A percentile compares a stretch with the other conserved stretches of the same genome.
Conservation (phyloP, 2,797 vertebrate species). For the Arctocebus calabarensis region DNA sequence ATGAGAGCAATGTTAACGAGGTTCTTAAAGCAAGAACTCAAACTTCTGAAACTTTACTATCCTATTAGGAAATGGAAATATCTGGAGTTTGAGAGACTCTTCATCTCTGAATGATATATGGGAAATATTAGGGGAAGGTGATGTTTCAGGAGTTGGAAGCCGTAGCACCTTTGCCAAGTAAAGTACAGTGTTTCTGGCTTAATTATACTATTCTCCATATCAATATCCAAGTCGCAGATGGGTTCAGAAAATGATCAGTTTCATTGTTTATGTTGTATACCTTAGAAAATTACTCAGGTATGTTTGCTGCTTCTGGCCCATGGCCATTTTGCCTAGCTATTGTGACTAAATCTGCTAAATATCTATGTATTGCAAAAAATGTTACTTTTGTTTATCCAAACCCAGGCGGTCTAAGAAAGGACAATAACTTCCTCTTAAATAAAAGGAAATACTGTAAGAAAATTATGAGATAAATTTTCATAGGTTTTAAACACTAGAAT, state of each 20-base stretch:
- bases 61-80: not conserved
- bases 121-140: not conserved
- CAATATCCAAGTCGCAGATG: not conserved
- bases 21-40: not conserved
- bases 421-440: not conserved
- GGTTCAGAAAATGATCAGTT: not conserved
- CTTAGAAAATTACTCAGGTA: not conserved
- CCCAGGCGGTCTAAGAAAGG: not conserved
- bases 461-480: not conserved
- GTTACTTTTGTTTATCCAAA: not conserved
- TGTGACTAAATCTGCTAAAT: not conserved
- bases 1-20: not conserved
- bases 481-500: not conserved
- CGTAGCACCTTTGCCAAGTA: not conserved
- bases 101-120: not conserved
- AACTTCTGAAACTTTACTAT: not conserved
- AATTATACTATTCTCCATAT: not conserved
- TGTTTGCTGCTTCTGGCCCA: not conserved
- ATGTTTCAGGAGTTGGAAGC: not conserved
- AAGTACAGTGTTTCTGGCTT: not conserved
- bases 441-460: not conserved
- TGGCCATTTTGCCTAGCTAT: not conserved
- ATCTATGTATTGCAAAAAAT: not conserved
- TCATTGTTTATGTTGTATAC: not conserved
- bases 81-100: rapidly evolving